Percentiles rank a stretch among this genome's conserved stretches.
phyloP scores from a whole-genome alignment of 1,140 invertebrate genomes.

The Coenobita brevimanus region DNA sequence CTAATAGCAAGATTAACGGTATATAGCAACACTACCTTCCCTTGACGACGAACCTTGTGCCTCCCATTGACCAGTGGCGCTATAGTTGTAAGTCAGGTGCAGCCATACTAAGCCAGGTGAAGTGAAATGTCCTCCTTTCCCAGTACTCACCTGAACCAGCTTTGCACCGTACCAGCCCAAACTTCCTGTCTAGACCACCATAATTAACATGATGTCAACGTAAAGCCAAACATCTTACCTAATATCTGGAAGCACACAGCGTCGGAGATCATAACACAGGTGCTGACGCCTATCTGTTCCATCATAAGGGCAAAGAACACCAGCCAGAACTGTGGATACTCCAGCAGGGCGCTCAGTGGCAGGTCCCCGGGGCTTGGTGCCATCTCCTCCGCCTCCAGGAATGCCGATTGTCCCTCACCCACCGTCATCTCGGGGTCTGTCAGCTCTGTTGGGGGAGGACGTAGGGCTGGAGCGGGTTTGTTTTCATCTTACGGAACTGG shows the following conservation, averaged over 20 bases:
- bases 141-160: too few relatives aligned
- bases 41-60: too few relatives aligned
- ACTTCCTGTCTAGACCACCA: too few relatives aligned
- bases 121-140: too few relatives aligned
- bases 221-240: not conserved
- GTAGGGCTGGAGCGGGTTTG: not conserved
- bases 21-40: too few relatives aligned
- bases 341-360: not conserved
- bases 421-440: conserved; percentile 28
- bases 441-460: not conserved
- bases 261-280: conserved; percentile 40
- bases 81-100: too few relatives aligned
- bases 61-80: too few relatives aligned
- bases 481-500: not conserved
- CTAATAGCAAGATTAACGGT: too few relatives aligned
- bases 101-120: too few relatives aligned
- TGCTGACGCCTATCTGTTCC: conserved; percentile 40
- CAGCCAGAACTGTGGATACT: conserved; percentile 49
- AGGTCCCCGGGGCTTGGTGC: not conserved
- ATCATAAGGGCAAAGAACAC: conserved; percentile 25
- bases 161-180: too few relatives aligned
- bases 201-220: too few relatives aligned
- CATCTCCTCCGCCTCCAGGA: not conserved
- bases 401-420: conserved; percentile 18
- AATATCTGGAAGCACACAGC: conserved; percentile 52